Conservation (phyloP, 2,113 vertebrate species). For the Poeciliopsis prolifica region DNA sequence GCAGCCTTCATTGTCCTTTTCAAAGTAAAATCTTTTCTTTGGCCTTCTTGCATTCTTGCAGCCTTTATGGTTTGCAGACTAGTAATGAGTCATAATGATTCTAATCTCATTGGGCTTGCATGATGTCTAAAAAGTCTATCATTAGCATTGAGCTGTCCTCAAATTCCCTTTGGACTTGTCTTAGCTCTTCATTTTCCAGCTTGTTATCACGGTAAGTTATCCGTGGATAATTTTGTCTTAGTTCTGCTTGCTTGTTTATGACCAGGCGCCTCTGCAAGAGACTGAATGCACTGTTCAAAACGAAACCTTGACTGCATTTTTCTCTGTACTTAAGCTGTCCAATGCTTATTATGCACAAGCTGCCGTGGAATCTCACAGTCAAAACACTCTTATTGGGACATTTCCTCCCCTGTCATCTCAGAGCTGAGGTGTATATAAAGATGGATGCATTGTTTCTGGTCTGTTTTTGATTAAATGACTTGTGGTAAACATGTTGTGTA, state of each 20-base stretch:
- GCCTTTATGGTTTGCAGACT: too few species aligned
- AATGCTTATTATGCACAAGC: background rate
- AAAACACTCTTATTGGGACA: constrained; percentile 34
- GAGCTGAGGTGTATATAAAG: constrained; percentile 53
- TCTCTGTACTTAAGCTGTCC: constrained; percentile 24
- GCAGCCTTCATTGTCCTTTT: background rate
- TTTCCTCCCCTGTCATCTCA: constrained; percentile 53
- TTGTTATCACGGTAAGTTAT: constrained; percentile 22
- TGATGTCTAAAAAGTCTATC: background rate
- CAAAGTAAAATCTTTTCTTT: background rate
- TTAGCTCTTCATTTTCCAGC: background rate
- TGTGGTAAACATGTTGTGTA: constrained; percentile 60
- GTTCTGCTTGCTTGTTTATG: constrained; percentile 20
- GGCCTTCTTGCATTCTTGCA: too few species aligned
- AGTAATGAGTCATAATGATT: background rate
- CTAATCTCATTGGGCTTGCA: background rate
- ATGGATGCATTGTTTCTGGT: constrained; percentile 47
- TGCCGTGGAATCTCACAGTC: constrained; percentile 35
- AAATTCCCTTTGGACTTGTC: constrained; percentile 16
- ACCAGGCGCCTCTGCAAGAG: constrained; percentile 11
- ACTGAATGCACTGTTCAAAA: constrained; percentile 23
- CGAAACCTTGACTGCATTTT: constrained; percentile 26
- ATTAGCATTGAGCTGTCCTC: constrained; percentile 12
- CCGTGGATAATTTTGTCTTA: constrained; percentile 28
- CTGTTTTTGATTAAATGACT: constrained; percentile 67